Base-by-base conservation (phyloP, 2,113 vertebrate genomes). In the Strigops habroptila region DNA sequence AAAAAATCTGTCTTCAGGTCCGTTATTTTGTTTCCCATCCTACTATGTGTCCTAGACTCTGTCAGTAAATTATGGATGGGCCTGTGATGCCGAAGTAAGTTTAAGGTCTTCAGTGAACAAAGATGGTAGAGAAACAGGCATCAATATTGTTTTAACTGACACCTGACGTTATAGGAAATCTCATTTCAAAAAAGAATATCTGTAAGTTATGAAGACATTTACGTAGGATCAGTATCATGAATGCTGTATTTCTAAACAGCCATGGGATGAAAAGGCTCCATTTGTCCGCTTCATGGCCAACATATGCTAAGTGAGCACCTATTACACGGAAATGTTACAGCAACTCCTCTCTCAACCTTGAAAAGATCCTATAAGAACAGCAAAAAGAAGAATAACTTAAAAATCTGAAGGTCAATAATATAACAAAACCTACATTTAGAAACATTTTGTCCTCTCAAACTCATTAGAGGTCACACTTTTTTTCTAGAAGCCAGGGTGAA, bases 201-300 rank as follows among this genome's bases (percentile, higher is more conserved):
- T 63, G 37, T 91, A 96, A 92, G 73, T 91, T 90, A 95, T 88
- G 80, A 93, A 93, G 92, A 89, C 86, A 64, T 83, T 93, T 96
- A 75, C 0, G 4, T 92, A 68, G 37, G 59, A 95, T 89, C 86
- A 86, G 68, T 88, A 93, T 48, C 39, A 64, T 19, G 28, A 95
- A 82, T 44, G 44, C 39, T 92, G 55, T 93, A 95, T 86, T 94
- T 82, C 69, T 73, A 62, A 93, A 95, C 24, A 79, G 37, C 33
- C 46, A 82, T 41, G 37, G 52, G 51, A 82, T 39, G 65, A 91
- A 93, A 96, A 93, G 33, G 57, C 71, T 91, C 82, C 39, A 92
- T 93, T 93, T 83, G 68, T 79, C 69, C 64, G 70, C 57, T 82
- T 96, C 92, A 93, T 48, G 82, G 92, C 62, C 88, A 93, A 31